Conservation (phyloP, 2,888 invertebrate genomes). For the Leptopilina drosophilae region DNA sequence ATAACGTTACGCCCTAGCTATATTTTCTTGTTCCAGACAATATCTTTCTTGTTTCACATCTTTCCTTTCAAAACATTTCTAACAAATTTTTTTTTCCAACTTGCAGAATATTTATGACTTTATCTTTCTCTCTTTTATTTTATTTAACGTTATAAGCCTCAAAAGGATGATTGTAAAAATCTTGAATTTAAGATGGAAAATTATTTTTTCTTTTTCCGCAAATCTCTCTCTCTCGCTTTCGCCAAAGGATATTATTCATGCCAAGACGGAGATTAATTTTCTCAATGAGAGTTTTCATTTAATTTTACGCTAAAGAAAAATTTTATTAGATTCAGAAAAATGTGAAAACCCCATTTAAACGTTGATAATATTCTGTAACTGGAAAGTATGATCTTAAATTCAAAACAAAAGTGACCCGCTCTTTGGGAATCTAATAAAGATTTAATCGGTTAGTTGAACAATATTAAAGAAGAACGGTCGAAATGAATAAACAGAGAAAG, state of each 20-base stretch:
- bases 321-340: not conserved
- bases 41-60: conserved; percentile 24
- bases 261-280: conserved; percentile 5
- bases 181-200: not conserved
- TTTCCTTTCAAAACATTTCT: conserved; percentile 11
- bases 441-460: no score
- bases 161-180: conserved; percentile 9
- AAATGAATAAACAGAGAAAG: no score
- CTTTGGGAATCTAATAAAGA: no score
- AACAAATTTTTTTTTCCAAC: not conserved
- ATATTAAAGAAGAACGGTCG: no score
- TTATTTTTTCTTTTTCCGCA: not conserved
- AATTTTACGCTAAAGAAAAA: not conserved
- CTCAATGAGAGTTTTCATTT: conserved; percentile 13
- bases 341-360: not conserved
- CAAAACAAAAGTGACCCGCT: no score
- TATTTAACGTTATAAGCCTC: not conserved
- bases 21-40: conserved; percentile 21
- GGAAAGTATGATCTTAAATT: no score
- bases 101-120: conserved; percentile 8
- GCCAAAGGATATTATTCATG: not conserved
- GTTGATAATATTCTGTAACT: no score
- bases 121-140: not conserved
- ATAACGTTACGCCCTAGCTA: not conserved
- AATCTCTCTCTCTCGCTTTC: not conserved